A percentile compares a stretch with the other conserved stretches of the same genome.
Evolutionary conservation across 2,888 invertebrate genomes (phyloP).

Genomic region (Cryptosula pallasiana): DNA sequence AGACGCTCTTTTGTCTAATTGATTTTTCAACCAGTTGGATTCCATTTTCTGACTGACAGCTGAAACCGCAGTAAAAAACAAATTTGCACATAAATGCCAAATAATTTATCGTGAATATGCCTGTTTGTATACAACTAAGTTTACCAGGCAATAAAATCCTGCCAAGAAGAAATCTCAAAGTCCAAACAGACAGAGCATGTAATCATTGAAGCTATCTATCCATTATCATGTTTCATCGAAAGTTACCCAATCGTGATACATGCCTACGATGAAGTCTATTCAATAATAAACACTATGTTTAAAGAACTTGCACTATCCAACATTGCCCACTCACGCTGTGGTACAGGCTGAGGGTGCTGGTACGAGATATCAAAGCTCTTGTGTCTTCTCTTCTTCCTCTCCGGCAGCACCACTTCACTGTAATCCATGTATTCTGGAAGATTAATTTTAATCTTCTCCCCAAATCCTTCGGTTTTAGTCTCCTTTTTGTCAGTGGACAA

Average conservation of each 20-base stretch:
- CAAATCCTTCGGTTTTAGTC: too few species aligned
- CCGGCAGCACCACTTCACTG: slow-evolving; percentile 2
- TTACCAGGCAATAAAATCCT: not conserved
- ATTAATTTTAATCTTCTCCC: slow-evolving; percentile 5
- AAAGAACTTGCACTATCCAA: too few species aligned
- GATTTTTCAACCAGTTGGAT: not conserved
- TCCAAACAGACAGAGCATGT: not conserved
- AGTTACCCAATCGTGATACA: too few species aligned
- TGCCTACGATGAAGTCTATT: too few species aligned
- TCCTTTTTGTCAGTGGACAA: too few species aligned
- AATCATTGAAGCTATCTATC: not conserved
- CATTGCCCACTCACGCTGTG: not conserved
- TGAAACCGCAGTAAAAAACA: too few species aligned
- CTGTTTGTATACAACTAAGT: too few species aligned
- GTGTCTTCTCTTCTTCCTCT: not conserved
- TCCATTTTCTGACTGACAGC: not conserved
- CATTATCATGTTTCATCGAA: too few species aligned
- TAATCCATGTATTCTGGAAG: not conserved
- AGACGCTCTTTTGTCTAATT: not conserved
- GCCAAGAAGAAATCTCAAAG: not conserved
- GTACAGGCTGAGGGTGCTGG: not conserved
- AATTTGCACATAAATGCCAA: too few species aligned
- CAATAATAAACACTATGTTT: not conserved
- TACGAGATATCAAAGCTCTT: not conserved
- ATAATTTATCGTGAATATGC: too few species aligned